Evolutionary conservation across 1,140 invertebrate genomes (phyloP), one percentile per base, ranked within the genome.

Genomic region (Listronotus oregonensis): DNA sequence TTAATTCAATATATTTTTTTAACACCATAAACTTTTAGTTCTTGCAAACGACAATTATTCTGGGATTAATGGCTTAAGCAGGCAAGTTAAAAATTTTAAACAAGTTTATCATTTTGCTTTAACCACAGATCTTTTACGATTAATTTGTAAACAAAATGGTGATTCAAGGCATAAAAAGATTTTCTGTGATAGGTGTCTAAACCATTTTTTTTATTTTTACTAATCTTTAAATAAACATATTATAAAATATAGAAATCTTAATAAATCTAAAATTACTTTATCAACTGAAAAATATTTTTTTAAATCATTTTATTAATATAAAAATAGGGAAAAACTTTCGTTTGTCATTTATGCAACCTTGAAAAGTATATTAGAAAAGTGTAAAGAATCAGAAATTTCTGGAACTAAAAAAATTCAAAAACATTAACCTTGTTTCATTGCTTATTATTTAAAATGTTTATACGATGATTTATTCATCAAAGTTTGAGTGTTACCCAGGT

Each of bases 281-380:
- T 9, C 32, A 6, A 34, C 5, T 34, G 32, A 34, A 34, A 9
- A 34, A 34, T 5, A 34, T 6, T 6, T 6, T 6, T 34, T 6
- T 34, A 9, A 6, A 34, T 34, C 5, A 34, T 52, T 52, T 34
- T 27, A 50, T 64, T 61, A 51, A 64, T 51, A 10, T 65, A 69
- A 11, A 73, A 67, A 55, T 51, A 69, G 37, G 63, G 60, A 73
- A 67, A 58, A 60, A 44, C 56, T 73, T 51, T 68, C 71, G 31
- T 73, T 78, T 63, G 61, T 72, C 12, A 68, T 77, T 49, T 77
- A 77, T 56, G 73, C 71, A 10, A 73, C 78, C 68, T 67, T 78
- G 40, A 72, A 79, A 71, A 71, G 68, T 56, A 32, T 76, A 7
- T 58, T 72, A 12, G 31, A 65, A 58, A 34, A 60, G 27, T 18